phyloP scores from a whole-genome alignment of 2,888 invertebrate genomes.

The Tipula unca region DNA sequence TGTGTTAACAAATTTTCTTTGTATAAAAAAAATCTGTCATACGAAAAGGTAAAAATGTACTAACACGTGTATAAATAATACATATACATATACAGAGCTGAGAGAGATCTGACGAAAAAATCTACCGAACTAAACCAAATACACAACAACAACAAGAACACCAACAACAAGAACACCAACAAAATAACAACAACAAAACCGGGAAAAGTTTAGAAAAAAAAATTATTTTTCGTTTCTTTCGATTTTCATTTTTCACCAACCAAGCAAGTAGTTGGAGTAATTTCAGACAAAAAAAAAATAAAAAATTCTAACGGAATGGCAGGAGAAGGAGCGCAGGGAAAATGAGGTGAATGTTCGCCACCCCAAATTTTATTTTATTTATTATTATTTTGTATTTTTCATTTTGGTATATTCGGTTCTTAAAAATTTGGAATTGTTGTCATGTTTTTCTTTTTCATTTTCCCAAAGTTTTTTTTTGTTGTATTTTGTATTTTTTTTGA shows the following conservation, averaged over 20 bases:
- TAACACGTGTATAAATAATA: background rate
- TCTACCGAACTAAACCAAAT: background rate
- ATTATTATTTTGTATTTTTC: constrained; percentile 3
- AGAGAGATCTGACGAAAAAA: background rate
- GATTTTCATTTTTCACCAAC: background rate
- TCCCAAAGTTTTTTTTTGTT: background rate
- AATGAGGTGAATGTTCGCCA: background rate
- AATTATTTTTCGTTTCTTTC: background rate
- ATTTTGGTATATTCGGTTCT: background rate
- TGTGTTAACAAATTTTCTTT: background rate
- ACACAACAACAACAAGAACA: background rate
- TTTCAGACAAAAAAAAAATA: background rate
- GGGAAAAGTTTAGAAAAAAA: background rate
- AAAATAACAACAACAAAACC: background rate
- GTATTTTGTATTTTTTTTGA: background rate
- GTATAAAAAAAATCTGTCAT: background rate
- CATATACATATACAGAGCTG: background rate
- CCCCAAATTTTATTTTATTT: background rate
- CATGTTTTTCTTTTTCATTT: background rate
- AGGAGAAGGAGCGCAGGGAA: background rate
- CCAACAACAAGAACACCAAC: background rate
- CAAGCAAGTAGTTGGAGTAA: background rate
- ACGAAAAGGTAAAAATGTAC: background rate
- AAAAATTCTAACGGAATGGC: background rate
- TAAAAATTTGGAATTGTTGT: background rate